Conservation (phyloP, 2,797 vertebrate genomes). For the Huso huso region DNA sequence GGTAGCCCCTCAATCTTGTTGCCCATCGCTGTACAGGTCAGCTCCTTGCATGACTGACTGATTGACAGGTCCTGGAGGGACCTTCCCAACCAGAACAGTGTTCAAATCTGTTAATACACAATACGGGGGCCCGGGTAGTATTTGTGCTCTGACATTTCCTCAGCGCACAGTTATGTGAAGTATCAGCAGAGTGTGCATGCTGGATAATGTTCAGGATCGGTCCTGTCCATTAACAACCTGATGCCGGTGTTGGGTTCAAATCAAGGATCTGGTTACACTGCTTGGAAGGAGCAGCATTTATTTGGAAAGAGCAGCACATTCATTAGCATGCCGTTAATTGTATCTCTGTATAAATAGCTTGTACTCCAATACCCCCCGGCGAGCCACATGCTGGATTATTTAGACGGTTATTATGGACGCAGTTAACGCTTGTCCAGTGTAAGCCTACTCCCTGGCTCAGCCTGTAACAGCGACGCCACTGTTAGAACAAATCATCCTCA, state of each 20-base stretch:
- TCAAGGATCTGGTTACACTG: slow-evolving; percentile 40
- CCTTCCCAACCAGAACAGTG: too few relatives aligned
- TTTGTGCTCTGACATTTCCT: slow-evolving; percentile 25
- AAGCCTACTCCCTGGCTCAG: too few relatives aligned
- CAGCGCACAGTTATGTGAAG: slow-evolving; percentile 21
- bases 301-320: slow-evolving; percentile 55
- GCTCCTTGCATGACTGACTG: too few relatives aligned
- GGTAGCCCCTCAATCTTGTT: too few relatives aligned
- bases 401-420: slow-evolving; percentile 44
- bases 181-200: slow-evolving; percentile 44
- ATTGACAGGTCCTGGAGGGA: too few relatives aligned
- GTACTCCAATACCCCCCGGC: slow-evolving; percentile 32
- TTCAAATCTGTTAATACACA: too few relatives aligned
- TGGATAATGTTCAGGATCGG: slow-evolving; percentile 52
- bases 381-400: slow-evolving; percentile 45
- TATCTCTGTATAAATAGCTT: slow-evolving; percentile 56
- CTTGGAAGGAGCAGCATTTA: slow-evolving; percentile 47
- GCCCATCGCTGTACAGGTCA: too few relatives aligned
- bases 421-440: slow-evolving; percentile 38
- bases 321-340: slow-evolving; percentile 64
- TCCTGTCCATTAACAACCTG: slow-evolving; percentile 54
- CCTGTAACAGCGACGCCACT: slow-evolving; percentile 33
- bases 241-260: slow-evolving; percentile 53
- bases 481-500: slow-evolving; percentile 41
- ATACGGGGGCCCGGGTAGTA: too few relatives aligned